Evolutionary conservation across 1,140 invertebrate species (phyloP), one percentile per base, ranked within the genome.

Genomic region (Tachypleus tridentatus): DNA sequence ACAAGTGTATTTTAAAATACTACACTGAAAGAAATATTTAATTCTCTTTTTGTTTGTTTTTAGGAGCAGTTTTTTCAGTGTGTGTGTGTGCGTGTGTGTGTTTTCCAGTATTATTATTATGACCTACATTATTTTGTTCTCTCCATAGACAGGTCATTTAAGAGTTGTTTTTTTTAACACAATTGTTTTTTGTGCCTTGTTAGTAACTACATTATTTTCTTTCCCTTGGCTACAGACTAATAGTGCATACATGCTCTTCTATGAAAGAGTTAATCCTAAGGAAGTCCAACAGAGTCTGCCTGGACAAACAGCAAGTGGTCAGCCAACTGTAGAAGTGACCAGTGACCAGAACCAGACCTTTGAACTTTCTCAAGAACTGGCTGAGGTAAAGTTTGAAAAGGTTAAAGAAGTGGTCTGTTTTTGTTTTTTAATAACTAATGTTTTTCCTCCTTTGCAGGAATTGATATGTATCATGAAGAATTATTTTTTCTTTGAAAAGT

Each of bases 181-280:
- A 3, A 0, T 3, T 60, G 47, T 29, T 48, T 51, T 54, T 29
- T n/a, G 10, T 49, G 47, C 53, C 10, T 65, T 11, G 57, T 59
- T 7, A 10, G 29, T 64, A 10, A 57, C 10, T 53, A 58, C 51
- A 49, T 29, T 60, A 11, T 9, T 62, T 48, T 63, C 11, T 54
- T 10, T 10, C 64, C 60, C 7, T 29, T 66, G 11, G 50, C 58
- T 62, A 4, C 67, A 79, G 79, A 96, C 93, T 0, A 97, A 97
- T 75, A 94, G 90, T 74, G 94, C 94, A 1, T 97, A 97, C 73
- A 97, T 97, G 94, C 76, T 97, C 58, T 97, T 97, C 75, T 97
- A 97, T 76, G 91, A 97, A 76, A 83, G 88, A 68, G 49, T 72
- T n/a, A 61, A 60, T 57, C 61, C 63, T 4, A 68, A 72, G 51